Evolutionary conservation across 92 coral and sea anemone genomes (phyloP).

Genomic region (Palythoa grandiflora): DNA sequence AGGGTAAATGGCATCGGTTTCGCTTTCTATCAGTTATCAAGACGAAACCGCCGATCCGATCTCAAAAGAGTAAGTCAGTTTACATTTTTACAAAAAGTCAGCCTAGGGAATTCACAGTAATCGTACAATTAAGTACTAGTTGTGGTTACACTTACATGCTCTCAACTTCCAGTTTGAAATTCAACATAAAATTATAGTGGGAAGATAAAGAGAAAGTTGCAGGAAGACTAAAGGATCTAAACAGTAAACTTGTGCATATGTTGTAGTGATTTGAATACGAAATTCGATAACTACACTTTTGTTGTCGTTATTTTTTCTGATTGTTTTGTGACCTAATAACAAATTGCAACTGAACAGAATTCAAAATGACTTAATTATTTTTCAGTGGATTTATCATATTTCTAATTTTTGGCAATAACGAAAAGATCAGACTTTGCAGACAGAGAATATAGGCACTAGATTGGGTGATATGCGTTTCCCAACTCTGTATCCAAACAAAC

Average conservation of each 20-base stretch:
- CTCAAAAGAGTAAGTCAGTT: conserved; percentile 14
- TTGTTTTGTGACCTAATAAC: background rate
- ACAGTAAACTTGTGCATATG: background rate
- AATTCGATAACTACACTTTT: background rate
- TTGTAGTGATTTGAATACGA: background rate
- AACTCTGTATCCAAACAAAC: too few relatives aligned
- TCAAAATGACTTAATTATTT: background rate
- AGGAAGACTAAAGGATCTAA: background rate
- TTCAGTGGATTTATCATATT: background rate
- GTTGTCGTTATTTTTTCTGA: background rate
- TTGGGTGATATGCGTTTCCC: too few relatives aligned
- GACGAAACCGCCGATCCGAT: conserved; percentile 12
- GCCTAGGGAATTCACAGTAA: background rate
- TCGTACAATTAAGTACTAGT: background rate
- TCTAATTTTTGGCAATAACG: background rate
- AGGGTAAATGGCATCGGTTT: conserved; percentile 26
- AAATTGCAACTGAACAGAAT: background rate
- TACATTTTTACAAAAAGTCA: background rate
- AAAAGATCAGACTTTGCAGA: background rate
- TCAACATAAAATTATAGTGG: background rate
- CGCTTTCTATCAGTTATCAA: background rate
- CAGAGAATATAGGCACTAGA: background rate
- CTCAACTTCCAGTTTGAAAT: background rate
- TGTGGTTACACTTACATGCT: conserved; percentile 1
- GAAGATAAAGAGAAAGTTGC: background rate